Percentiles rank a stretch among this genome's conserved stretches.
Conservation (phyloP, 2,888 invertebrate species). For the Diarsia brunnea region DNA sequence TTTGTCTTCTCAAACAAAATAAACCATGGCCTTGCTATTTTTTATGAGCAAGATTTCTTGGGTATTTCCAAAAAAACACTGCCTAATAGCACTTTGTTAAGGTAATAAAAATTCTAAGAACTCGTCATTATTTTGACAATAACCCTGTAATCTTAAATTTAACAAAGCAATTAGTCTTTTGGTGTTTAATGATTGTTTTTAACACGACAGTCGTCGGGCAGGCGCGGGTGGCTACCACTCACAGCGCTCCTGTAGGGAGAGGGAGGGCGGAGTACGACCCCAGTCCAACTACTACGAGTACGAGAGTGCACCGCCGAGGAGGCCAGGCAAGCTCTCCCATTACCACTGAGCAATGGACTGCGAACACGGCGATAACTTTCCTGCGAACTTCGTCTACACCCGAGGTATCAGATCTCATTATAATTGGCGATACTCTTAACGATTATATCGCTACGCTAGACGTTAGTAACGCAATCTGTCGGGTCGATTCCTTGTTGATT, state of each 20-base stretch:
- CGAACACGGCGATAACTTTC: conserved; percentile 34
- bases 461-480: conserved; percentile 60
- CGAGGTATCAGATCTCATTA: conserved; percentile 67
- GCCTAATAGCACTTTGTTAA: neutral
- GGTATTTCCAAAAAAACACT: conserved; percentile 6
- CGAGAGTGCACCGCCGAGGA: conserved; percentile 92
- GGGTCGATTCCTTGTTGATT: conserved; percentile 59
- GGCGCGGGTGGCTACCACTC: conserved; percentile 89
- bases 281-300: conserved; percentile 96
- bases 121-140: conserved; percentile 18
- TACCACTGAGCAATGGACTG: conserved; percentile 84
- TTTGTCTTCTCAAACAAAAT: neutral
- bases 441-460: conserved; percentile 57
- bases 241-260: conserved; percentile 91
- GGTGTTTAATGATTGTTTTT: conserved; percentile 60
- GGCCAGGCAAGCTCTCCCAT: conserved; percentile 88
- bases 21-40: neutral
- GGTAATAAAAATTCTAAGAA: conserved; percentile 10
- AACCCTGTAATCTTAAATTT: conserved; percentile 7
- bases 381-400: conserved; percentile 25
- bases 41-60: conserved; percentile 4
- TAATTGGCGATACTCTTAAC: conserved; percentile 63
- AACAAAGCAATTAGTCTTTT: conserved; percentile 18
- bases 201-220: conserved; percentile 81
- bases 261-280: conserved; percentile 91